Evolutionary conservation across 2,888 invertebrate species (phyloP).

Genomic region (Colostygia pectinataria): DNA sequence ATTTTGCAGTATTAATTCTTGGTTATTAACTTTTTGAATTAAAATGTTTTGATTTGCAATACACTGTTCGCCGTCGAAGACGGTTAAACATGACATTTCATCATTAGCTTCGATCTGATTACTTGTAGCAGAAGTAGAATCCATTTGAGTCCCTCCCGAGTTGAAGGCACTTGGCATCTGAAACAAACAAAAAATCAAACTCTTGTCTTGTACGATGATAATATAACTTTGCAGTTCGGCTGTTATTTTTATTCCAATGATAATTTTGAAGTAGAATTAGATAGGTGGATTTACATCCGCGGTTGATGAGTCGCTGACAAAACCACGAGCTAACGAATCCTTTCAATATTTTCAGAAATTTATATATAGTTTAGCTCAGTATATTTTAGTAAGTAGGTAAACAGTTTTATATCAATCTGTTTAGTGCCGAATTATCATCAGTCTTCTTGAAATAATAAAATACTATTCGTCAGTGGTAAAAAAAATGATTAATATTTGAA

Average conservation of each 20-base stretch:
- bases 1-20: slow-evolving; percentile 16
- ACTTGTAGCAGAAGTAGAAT: slow-evolving; percentile 10
- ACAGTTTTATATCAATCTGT: no score
- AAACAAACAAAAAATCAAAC: slow-evolving; percentile 19
- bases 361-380: no score
- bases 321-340: no score
- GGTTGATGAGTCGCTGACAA: no score
- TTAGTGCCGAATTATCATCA: no score
- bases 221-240: slow-evolving; percentile 15
- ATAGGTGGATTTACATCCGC: background rate
- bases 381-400: no score
- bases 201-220: slow-evolving; percentile 14
- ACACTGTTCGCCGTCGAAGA: slow-evolving; percentile 1
- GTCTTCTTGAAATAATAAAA: no score
- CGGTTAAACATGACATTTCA: slow-evolving; percentile 7
- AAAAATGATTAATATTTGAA: no score
- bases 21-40: slow-evolving; percentile 19
- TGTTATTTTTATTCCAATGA: slow-evolving; percentile 15
- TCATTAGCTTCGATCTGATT: slow-evolving; percentile 7
- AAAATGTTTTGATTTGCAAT: slow-evolving; percentile 17
- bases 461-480: no score
- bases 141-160: slow-evolving; percentile 7
- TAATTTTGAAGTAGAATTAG: slow-evolving; percentile 12
- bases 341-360: no score
- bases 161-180: slow-evolving; percentile 13